These are phyloP conservation scores for Parazoanthus darwini DNA, from an alignment of 92 coral and sea anemone species.

Conservation along the genomic window DNA sequence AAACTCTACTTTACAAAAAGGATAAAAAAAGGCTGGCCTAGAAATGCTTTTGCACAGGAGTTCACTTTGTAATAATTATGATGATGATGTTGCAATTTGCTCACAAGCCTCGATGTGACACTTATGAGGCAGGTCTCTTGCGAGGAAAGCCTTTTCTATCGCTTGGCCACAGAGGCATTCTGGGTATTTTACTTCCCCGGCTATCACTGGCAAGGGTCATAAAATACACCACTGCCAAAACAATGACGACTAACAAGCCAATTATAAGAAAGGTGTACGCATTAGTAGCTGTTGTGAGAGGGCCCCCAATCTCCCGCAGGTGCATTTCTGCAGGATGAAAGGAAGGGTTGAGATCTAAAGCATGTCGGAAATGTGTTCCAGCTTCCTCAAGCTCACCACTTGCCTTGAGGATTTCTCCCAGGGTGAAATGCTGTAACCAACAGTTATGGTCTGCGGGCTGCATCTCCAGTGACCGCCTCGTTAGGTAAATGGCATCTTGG, in stretches of 20 bases:
- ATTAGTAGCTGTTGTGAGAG: slow-evolving; percentile 78
- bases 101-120: neutral
- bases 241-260: slow-evolving; percentile 83
- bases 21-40: slow-evolving; percentile 28
- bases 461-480: slow-evolving; percentile 91
- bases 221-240: slow-evolving; percentile 87
- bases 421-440: slow-evolving; percentile 97
- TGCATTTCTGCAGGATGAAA: slow-evolving; percentile 97
- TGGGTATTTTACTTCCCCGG: slow-evolving; percentile 64
- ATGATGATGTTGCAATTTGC: too few species aligned
- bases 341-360: slow-evolving; percentile 89
- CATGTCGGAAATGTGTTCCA: slow-evolving; percentile 84
- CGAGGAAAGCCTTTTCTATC: slow-evolving; percentile 73
- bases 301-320: slow-evolving; percentile 84
- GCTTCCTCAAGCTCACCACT: slow-evolving; percentile 92
- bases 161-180: slow-evolving; percentile 63
- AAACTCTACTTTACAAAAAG: slow-evolving; percentile 34
- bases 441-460: slow-evolving; percentile 97
- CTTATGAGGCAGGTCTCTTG: slow-evolving; percentile 68
- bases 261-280: slow-evolving; percentile 93
- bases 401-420: slow-evolving; percentile 94
- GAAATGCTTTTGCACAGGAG: slow-evolving; percentile 20
- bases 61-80: neutral
- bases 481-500: slow-evolving; percentile 86
- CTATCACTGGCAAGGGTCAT: slow-evolving; percentile 89